Percentiles rank a stretch among this genome's conserved stretches.
These are phyloP conservation scores for Lacanobia oleracea DNA, from an alignment of 2,888 invertebrate species.

Conservation along the genomic window DNA sequence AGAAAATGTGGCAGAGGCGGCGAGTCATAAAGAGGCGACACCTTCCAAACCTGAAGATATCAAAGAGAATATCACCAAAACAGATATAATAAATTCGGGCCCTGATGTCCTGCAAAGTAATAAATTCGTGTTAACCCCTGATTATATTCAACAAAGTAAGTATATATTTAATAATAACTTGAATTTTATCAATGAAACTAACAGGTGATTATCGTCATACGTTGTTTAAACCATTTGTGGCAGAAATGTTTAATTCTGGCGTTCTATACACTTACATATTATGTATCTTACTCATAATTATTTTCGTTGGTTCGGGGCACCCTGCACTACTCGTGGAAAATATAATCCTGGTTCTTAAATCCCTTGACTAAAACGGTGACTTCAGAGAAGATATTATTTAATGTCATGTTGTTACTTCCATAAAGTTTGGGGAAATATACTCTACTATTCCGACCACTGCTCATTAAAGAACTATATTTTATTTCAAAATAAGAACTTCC, in stretches of 20 bases:
- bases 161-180: constrained; percentile 67
- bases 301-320: not conserved
- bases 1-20: constrained; percentile 85
- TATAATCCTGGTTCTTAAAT: not conserved
- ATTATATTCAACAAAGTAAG: constrained; percentile 98
- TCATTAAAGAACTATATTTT: not conserved
- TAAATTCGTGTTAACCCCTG: constrained; percentile 96
- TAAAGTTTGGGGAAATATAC: not conserved
- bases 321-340: not conserved
- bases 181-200: constrained; percentile 1
- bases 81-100: constrained; percentile 81
- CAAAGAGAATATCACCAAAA: constrained; percentile 83
- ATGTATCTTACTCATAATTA: not conserved
- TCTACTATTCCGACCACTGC: not conserved
- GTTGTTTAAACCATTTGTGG: not conserved
- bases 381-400: not conserved
- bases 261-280: not conserved
- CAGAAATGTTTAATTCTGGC: not conserved
- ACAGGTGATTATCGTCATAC: not conserved
- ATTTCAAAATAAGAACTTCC: not conserved
- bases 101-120: constrained; percentile 79
- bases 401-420: not conserved
- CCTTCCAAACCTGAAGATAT: constrained; percentile 84
- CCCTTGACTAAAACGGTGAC: no score
- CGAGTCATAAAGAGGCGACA: constrained; percentile 81